Conservation (phyloP, 1,140 invertebrate species). For the Manduca sexta region DNA sequence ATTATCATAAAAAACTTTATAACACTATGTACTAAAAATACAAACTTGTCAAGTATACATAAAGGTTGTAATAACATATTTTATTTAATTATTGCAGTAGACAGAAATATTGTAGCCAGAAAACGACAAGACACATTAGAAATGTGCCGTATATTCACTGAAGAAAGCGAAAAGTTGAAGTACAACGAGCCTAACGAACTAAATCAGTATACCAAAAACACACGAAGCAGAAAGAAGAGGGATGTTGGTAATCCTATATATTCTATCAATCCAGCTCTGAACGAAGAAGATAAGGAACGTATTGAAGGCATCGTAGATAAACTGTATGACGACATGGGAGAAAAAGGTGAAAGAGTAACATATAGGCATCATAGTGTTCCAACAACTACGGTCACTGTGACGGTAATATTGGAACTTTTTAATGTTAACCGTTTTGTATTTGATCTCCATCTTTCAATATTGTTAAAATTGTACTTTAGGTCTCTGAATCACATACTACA, state of each 20-base stretch:
- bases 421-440: no score
- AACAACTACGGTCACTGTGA: conserved; percentile 21
- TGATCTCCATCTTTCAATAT: no score
- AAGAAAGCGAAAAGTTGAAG: conserved; percentile 26
- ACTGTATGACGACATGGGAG: conserved; percentile 45
- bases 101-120: conserved; percentile 40
- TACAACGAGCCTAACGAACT: background rate
- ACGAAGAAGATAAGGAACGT: conserved; percentile 23
- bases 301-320: conserved; percentile 54
- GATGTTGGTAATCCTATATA: conserved; percentile 2
- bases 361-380: conserved; percentile 14
- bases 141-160: conserved; percentile 50
- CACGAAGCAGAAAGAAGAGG: conserved; percentile 29
- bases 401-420: background rate
- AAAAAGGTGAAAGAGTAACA: conserved; percentile 30
- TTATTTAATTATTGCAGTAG: conserved; percentile 34
- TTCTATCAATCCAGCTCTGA: conserved; percentile 21
- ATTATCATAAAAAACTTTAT: no score
- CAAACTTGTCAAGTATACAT: background rate
- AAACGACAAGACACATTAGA: conserved; percentile 55
- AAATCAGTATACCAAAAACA: background rate
- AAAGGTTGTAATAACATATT: no score
- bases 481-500: no score
- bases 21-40: background rate
- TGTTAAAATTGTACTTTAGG: no score